Evolutionary conservation across 2,888 invertebrate species (phyloP).

Genomic region (Melanargia galathea): DNA sequence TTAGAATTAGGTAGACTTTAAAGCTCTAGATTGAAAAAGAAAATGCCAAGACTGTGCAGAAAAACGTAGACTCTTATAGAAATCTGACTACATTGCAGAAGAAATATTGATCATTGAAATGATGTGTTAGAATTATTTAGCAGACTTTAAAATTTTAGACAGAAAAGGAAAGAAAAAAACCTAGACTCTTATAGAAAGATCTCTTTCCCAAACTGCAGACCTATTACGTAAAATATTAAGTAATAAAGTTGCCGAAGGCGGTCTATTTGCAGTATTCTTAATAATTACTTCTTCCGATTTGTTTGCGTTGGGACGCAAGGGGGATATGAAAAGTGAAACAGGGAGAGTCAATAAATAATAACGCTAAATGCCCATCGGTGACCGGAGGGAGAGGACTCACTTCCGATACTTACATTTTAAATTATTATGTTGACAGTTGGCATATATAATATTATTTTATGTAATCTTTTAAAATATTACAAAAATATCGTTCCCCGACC

Average conservation of each 20-base stretch:
- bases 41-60: not conserved
- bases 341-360: constrained; percentile 79
- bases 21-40: too few species aligned
- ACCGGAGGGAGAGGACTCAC: constrained; percentile 51
- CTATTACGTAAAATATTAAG: constrained; percentile 45
- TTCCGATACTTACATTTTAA: constrained; percentile 31
- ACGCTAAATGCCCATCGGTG: constrained; percentile 73
- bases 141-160: too few species aligned
- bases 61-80: too few species aligned
- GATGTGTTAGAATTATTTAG: too few species aligned
- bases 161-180: too few species aligned
- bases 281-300: constrained; percentile 81
- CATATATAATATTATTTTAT: not conserved
- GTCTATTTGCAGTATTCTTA: constrained; percentile 78
- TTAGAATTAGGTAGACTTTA: too few species aligned
- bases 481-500: not conserved
- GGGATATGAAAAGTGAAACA: constrained; percentile 72
- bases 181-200: not conserved
- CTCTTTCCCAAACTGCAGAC: constrained; percentile 41
- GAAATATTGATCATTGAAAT: too few species aligned
- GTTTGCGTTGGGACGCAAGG: constrained; percentile 64
- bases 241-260: constrained; percentile 62
- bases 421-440: constrained; percentile 11
- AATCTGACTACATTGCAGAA: too few species aligned
- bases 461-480: not conserved